Conservation (phyloP, 2,888 invertebrate species). For the Drosophila picticornis region DNA sequence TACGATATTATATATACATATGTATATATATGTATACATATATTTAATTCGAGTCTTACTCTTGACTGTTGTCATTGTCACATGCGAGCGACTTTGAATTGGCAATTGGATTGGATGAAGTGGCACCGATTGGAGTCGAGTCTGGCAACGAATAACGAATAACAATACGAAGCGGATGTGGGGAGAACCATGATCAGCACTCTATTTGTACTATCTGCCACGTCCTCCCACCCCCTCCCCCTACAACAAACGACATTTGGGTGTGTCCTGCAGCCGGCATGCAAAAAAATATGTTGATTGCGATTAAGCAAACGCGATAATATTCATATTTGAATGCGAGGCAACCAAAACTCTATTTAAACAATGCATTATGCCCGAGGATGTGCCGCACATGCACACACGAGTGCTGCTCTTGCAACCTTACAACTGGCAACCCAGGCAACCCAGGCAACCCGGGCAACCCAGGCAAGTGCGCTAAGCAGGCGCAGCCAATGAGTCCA, state of each 20-base stretch:
- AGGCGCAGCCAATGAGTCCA: slow-evolving; percentile 60
- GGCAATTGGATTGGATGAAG: slow-evolving; percentile 35
- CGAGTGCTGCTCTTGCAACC: slow-evolving; percentile 28
- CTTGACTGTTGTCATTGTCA: slow-evolving; percentile 38
- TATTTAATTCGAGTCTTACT: slow-evolving; percentile 55
- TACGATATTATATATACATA: slow-evolving; percentile 27
- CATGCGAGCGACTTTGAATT: slow-evolving; percentile 43
- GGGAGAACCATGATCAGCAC: slow-evolving; percentile 18
- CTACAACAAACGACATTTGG: slow-evolving; percentile 40
- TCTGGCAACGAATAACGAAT: slow-evolving; percentile 43
- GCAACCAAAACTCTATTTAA: slow-evolving; percentile 75
- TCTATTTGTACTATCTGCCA: slow-evolving; percentile 8
- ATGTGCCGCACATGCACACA: slow-evolving; percentile 39
- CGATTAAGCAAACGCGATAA: slow-evolving; percentile 79
- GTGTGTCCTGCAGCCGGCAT: slow-evolving; percentile 49
- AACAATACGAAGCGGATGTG: slow-evolving; percentile 51
- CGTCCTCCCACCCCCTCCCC: fast-evolving
- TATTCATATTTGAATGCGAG: slow-evolving; percentile 77
- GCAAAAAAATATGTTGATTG: slow-evolving; percentile 68
- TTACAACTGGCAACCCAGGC: slow-evolving; percentile 2
- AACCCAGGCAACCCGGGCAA: no score
- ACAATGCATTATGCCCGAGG: slow-evolving; percentile 77
- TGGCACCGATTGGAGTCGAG: slow-evolving; percentile 5
- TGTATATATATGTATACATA: neutral
- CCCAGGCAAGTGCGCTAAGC: slow-evolving; percentile 46